These are phyloP conservation scores for Pristionchus entomophagus DNA, from an alignment of 2,888 invertebrate genomes.

Conservation along the genomic window DNA sequence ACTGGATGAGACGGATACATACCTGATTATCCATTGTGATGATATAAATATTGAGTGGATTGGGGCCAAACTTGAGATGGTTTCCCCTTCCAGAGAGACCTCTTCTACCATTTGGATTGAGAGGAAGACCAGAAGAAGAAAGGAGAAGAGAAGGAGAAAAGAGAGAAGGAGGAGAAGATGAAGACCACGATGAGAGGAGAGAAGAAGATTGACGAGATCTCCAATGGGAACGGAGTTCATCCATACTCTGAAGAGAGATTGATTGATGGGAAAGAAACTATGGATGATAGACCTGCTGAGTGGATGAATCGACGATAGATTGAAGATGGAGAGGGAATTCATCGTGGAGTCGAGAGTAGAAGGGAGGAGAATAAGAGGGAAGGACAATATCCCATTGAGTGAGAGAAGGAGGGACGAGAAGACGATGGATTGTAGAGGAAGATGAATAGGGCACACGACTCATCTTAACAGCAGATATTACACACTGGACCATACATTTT, in stretches of 20 bases:
- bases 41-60: slow-evolving; percentile 66
- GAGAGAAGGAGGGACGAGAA: slow-evolving; percentile 41
- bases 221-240: slow-evolving; percentile 24
- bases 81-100: slow-evolving; percentile 73
- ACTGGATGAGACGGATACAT: background rate
- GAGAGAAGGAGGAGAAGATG: background rate
- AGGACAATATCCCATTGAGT: slow-evolving; percentile 41
- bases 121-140: slow-evolving; percentile 66
- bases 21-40: slow-evolving; percentile 54
- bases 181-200: slow-evolving; percentile 45
- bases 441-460: slow-evolving; percentile 1
- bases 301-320: slow-evolving; percentile 66
- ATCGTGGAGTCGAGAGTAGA: slow-evolving; percentile 64
- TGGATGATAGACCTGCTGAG: slow-evolving; percentile 54
- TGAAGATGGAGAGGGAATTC: slow-evolving; percentile 66
- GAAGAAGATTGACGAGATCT: slow-evolving; percentile 18
- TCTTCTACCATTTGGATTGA: slow-evolving; percentile 70
- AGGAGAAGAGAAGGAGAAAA: slow-evolving; percentile 47
- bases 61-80: slow-evolving; percentile 72
- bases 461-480: background rate
- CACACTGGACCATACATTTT: background rate
- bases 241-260: slow-evolving; percentile 12
- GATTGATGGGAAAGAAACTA: background rate
- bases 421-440: slow-evolving; percentile 18
- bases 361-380: slow-evolving; percentile 59